Evolutionary conservation across 2,888 invertebrate species (phyloP).

Genomic region (Beris chalybata): DNA sequence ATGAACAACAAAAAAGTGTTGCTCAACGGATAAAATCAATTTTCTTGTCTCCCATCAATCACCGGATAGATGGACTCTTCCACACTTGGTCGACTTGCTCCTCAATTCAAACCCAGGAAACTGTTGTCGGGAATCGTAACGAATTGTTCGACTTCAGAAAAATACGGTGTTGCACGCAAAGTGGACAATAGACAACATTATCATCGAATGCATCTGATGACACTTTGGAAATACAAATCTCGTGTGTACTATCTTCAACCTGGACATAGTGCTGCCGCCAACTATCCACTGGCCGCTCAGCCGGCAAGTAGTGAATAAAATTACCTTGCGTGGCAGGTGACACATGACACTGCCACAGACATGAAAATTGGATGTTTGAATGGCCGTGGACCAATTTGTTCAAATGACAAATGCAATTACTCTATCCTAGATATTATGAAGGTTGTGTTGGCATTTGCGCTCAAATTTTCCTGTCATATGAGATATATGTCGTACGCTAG

Average conservation of each 20-base stretch:
- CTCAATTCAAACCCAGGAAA: no score
- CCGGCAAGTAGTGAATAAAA: constrained; percentile 25
- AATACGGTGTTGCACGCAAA: constrained; percentile 5
- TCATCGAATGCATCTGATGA: no score
- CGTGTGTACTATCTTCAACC: no score
- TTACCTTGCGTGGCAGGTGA: constrained; percentile 25
- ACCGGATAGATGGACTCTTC: background rate
- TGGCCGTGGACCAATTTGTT: constrained; percentile 37
- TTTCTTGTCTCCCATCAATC: constrained; percentile 37
- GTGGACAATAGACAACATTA: background rate
- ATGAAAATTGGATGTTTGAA: constrained; percentile 33
- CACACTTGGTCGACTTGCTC: no score
- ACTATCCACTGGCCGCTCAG: background rate
- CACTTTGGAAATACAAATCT: no score
- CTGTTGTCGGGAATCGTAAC: background rate
- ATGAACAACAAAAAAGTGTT: constrained; percentile 32
- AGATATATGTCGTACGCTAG: no score
- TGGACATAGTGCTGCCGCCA: no score
- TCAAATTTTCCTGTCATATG: background rate
- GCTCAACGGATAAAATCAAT: constrained; percentile 35
- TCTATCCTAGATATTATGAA: constrained; percentile 14
- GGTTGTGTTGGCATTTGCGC: background rate
- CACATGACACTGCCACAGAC: constrained; percentile 27
- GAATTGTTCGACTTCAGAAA: background rate
- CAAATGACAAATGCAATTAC: constrained; percentile 35